Percentiles rank a stretch among this genome's conserved stretches.
phyloP scores from a whole-genome alignment of 2,888 invertebrate genomes.

The Pelosia muscerda region DNA sequence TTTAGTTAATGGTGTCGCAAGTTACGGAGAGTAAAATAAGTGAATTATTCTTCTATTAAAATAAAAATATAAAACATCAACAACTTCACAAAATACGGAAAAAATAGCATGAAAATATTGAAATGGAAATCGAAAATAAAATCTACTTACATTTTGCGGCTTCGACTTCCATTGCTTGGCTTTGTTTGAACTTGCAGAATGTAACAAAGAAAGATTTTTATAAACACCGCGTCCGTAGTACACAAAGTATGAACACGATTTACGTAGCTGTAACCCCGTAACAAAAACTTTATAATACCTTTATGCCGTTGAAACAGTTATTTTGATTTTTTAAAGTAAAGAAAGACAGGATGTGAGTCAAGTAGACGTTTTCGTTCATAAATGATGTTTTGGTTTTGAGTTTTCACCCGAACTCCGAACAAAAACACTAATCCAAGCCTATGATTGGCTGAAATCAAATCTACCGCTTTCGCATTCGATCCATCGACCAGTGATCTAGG shows the following conservation, averaged over 20 bases:
- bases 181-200: constrained; percentile 40
- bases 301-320: constrained; percentile 73
- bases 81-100: background rate
- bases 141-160: constrained; percentile 75
- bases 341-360: constrained; percentile 65
- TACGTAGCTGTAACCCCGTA: constrained; percentile 50
- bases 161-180: constrained; percentile 76
- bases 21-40: background rate
- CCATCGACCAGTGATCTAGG: constrained; percentile 68
- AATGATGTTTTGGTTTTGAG: constrained; percentile 51
- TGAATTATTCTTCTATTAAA: background rate
- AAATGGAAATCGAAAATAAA: constrained; percentile 13
- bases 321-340: constrained; percentile 64
- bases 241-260: constrained; percentile 59
- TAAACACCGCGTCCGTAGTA: constrained; percentile 58
- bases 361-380: constrained; percentile 57
- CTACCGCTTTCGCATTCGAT: constrained; percentile 66
- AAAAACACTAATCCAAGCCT: constrained; percentile 59
- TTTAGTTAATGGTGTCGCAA: too few relatives aligned
- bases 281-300: constrained; percentile 58
- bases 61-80: background rate
- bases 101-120: background rate
- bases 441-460: constrained; percentile 77
- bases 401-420: constrained; percentile 57
- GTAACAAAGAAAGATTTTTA: constrained; percentile 40